These are phyloP conservation scores for Bovichtus variegatus DNA, from an alignment of 2,797 vertebrate genomes.

Conservation along the genomic window DNA sequence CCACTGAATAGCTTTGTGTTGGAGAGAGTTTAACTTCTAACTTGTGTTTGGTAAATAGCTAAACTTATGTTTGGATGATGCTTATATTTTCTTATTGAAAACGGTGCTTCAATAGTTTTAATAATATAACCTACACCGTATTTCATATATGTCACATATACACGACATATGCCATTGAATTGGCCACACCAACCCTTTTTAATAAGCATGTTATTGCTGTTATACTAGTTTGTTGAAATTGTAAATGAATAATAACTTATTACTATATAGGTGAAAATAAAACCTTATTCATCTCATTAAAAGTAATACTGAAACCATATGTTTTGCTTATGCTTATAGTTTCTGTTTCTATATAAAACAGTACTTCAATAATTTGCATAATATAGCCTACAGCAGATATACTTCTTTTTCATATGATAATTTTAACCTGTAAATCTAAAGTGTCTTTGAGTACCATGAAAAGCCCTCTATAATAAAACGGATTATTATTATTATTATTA, in stretches of 20 bases:
- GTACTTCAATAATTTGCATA: too few species aligned
- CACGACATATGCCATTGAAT: background rate
- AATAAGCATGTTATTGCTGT: background rate
- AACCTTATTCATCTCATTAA: background rate
- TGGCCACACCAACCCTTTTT: too few species aligned
- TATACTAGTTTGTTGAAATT: background rate
- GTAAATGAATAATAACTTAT: too few species aligned
- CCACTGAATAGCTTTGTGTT: background rate
- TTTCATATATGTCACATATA: background rate
- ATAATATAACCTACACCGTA: too few species aligned
- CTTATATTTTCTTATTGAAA: background rate
- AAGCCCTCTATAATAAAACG: too few species aligned
- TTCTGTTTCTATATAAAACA: too few species aligned
- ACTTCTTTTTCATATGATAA: too few species aligned
- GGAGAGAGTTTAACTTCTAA: background rate
- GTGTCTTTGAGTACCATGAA: too few species aligned
- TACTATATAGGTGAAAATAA: background rate
- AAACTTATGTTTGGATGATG: background rate
- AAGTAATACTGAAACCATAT: background rate
- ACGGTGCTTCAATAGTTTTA: rapidly evolving
- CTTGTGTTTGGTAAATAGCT: background rate
- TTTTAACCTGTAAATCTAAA: too few species aligned
- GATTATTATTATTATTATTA: too few species aligned
- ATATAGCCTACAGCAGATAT: too few species aligned
- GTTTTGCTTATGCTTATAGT: too few species aligned